These are phyloP conservation scores for Gambusia holbrooki DNA, from an alignment of 2,113 vertebrate genomes.

Conservation along the genomic window DNA sequence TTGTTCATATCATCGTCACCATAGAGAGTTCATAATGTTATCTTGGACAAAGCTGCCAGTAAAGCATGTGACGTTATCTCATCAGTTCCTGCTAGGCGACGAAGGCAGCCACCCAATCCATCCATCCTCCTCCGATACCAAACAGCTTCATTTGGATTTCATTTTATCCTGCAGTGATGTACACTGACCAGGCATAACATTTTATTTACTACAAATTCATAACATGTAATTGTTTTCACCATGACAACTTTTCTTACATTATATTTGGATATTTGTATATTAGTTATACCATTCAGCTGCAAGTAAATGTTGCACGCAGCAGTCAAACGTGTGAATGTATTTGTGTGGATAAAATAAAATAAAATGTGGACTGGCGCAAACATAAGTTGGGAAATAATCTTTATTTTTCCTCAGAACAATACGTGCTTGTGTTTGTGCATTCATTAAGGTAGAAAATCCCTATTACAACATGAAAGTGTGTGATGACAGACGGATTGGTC, in stretches of 20 bases:
- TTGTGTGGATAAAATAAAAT: neutral
- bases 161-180: too few relatives aligned
- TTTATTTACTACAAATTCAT: too few relatives aligned
- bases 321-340: neutral
- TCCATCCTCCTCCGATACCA: neutral
- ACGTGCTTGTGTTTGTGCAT: neutral
- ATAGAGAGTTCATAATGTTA: too few relatives aligned
- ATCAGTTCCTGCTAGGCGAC: too few relatives aligned
- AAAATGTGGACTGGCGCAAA: neutral
- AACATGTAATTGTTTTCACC: too few relatives aligned
- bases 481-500: neutral
- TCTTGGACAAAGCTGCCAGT: too few relatives aligned
- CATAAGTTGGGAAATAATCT: neutral
- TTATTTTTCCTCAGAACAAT: neutral
- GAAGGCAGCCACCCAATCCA: too few relatives aligned
- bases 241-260: neutral
- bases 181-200: too few relatives aligned
- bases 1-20: too few relatives aligned
- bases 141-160: neutral
- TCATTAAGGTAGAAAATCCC: constrained; percentile 5
- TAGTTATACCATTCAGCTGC: too few relatives aligned
- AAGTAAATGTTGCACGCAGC: neutral
- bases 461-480: constrained; percentile 4
- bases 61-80: too few relatives aligned
- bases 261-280: neutral